Base-by-base conservation (phyloP, 2,797 vertebrate genomes). In the Dendrocincla fuliginosa region DNA sequence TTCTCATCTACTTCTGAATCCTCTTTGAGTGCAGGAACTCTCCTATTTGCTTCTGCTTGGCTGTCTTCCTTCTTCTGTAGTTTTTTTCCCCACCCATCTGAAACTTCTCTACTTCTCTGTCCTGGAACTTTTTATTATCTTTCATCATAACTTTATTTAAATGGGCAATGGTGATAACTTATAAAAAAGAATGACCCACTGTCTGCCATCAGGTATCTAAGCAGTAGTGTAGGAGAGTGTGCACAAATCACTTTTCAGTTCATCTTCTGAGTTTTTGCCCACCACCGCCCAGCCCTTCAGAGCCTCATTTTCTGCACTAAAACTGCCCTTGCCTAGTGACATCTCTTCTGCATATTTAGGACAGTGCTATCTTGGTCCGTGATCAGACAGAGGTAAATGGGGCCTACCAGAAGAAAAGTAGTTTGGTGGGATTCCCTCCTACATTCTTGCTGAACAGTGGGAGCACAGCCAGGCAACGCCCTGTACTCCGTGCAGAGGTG, bases 1-100 rank as follows among this genome's bases (percentile, higher is more conserved):
- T 86, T 53, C 74, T 70, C 80, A 74, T 80, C 82, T 92, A 82
- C 77, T 79, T 93, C 67, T 77, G 53, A 95, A 87, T 70, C 41
- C 10, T 23, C 39, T 60, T 69, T 74, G 49, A 90, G 75, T 50
- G 49, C 71, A 94, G 56, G 16, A 94, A 64, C 81, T 74, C 86
- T 85, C 44, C 37, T n/a, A 35, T 87, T 68, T 69, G 32, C 52
- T 78, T 87, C 63, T 87, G 27, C 41, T 47, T 53, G 32, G n/a
- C 64, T 53, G 33, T 60, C 84, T 88, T 90, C 55, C 68, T 76
- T 50, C 80, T 91, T 56, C 59, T 70, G n/a, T 37, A 76, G 57
- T 13, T 18, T 61, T 65, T 80, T 35, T 22, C 11, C 6, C 33
- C 50, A 39, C 28, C 79, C 59, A 76, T 39, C 50, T 76, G 33